These are phyloP conservation scores for Colostygia pectinataria DNA, from an alignment of 2,888 invertebrate species.

Conservation along the genomic window DNA sequence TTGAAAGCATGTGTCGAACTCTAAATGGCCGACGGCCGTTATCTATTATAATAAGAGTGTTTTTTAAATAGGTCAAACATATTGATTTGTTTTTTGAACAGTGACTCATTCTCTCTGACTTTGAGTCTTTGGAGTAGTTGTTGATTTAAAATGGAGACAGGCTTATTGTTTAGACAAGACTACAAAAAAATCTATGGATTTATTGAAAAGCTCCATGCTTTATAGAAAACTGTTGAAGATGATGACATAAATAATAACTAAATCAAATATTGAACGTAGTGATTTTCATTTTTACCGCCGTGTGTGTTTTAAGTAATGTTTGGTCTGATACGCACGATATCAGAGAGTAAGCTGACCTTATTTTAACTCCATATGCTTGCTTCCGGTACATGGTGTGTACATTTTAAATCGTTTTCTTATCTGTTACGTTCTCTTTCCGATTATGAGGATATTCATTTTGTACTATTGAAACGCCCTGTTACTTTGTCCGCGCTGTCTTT, in stretches of 20 bases:
- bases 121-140: no score
- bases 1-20: slow-evolving; percentile 53
- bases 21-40: slow-evolving; percentile 24
- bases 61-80: slow-evolving; percentile 29
- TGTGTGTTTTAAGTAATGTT: slow-evolving; percentile 22
- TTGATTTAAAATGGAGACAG: no score
- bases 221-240: no score
- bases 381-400: slow-evolving; percentile 16
- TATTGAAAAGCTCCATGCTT: no score
- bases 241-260: no score
- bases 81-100: slow-evolving; percentile 5
- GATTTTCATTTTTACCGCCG: background rate
- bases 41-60: slow-evolving; percentile 16
- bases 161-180: no score
- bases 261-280: background rate
- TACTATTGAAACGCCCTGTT: no score
- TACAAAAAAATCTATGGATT: no score
- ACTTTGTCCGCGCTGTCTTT: no score
- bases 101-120: slow-evolving; percentile 6
- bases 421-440: slow-evolving; percentile 18
- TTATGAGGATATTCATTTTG: background rate
- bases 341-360: slow-evolving; percentile 34
- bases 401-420: slow-evolving; percentile 26
- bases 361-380: slow-evolving; percentile 20
- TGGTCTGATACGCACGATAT: slow-evolving; percentile 31